Conservation (phyloP, 1,140 invertebrate genomes). For the Xylocopa sonorina region DNA sequence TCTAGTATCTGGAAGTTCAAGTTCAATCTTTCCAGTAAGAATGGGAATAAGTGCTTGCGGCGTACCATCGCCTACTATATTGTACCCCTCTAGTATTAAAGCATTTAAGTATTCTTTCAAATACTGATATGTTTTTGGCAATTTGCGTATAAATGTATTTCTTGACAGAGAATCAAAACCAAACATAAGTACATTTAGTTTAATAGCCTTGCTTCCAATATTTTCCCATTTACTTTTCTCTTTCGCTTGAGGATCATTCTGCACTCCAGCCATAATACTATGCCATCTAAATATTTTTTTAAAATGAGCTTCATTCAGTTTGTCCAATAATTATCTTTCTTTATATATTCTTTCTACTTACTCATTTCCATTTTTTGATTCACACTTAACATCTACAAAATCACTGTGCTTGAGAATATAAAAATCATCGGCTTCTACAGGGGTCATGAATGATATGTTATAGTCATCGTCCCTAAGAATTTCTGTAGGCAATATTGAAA, state of each 20-base stretch:
- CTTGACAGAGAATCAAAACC: constrained; percentile 95
- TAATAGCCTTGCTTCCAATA: constrained; percentile 81
- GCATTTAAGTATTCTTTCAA: constrained; percentile 87
- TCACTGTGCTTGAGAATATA: constrained; percentile 86
- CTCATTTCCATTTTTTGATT: constrained; percentile 81
- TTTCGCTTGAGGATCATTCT: constrained; percentile 79
- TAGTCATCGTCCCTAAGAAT: constrained; percentile 85
- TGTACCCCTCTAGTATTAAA: constrained; percentile 90
- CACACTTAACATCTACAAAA: constrained; percentile 85
- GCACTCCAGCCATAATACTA: constrained; percentile 83
- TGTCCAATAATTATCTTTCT: neutral
- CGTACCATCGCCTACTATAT: constrained; percentile 97
- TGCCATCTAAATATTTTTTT: constrained; percentile 81
- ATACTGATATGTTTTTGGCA: constrained; percentile 91
- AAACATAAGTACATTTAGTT: constrained; percentile 92
- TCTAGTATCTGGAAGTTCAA: constrained; percentile 93
- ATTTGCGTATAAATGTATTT: constrained; percentile 92
- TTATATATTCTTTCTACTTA: constrained; percentile 68
- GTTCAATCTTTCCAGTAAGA: constrained; percentile 93
- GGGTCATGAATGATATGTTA: constrained; percentile 79
- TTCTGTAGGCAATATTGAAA: constrained; percentile 79
- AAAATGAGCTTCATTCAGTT: neutral
- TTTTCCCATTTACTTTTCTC: constrained; percentile 81
- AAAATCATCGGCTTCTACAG: constrained; percentile 82
- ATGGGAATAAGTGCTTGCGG: constrained; percentile 96